Evolutionary conservation across 2,888 invertebrate species (phyloP).

Genomic region (Baccha elongata): DNA sequence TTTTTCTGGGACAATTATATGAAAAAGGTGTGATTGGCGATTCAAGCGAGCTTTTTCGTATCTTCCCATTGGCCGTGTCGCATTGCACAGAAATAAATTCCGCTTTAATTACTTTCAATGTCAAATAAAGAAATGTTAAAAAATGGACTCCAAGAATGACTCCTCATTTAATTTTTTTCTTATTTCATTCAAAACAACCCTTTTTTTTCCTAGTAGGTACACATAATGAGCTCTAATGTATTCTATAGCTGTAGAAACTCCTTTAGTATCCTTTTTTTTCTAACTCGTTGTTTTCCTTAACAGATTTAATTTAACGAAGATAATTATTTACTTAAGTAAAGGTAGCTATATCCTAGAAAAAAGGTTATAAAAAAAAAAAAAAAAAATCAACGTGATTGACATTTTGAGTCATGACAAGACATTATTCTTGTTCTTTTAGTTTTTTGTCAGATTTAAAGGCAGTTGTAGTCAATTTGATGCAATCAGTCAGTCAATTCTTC

Average conservation of each 20-base stretch:
- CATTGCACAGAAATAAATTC: constrained; percentile 54
- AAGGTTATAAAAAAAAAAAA: constrained; percentile 30
- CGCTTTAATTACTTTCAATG: constrained; percentile 66
- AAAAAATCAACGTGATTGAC: constrained; percentile 62
- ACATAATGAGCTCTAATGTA: constrained; percentile 60
- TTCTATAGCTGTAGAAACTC: constrained; percentile 18
- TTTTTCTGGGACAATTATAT: background rate
- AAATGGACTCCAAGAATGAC: constrained; percentile 8
- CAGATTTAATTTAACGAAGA: constrained; percentile 41
- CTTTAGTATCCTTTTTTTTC: background rate
- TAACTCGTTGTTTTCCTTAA: constrained; percentile 25
- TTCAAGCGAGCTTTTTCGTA: constrained; percentile 30
- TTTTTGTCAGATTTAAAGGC: constrained; percentile 55
- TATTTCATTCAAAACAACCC: constrained; percentile 27
- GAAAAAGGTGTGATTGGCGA: constrained; percentile 54
- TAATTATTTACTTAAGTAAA: constrained; percentile 62
- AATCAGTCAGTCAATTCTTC: constrained; percentile 56
- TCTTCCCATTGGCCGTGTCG: constrained; percentile 14
- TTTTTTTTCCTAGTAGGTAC: constrained; percentile 9
- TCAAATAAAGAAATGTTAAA: constrained; percentile 66
- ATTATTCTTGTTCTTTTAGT: constrained; percentile 58
- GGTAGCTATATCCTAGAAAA: background rate
- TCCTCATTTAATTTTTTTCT: background rate
- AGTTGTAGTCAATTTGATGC: constrained; percentile 63
- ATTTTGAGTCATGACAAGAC: constrained; percentile 69